These are phyloP conservation scores for Todiramphus saurophagus DNA, from an alignment of 2,113 vertebrate species.

Conservation along the genomic window DNA sequence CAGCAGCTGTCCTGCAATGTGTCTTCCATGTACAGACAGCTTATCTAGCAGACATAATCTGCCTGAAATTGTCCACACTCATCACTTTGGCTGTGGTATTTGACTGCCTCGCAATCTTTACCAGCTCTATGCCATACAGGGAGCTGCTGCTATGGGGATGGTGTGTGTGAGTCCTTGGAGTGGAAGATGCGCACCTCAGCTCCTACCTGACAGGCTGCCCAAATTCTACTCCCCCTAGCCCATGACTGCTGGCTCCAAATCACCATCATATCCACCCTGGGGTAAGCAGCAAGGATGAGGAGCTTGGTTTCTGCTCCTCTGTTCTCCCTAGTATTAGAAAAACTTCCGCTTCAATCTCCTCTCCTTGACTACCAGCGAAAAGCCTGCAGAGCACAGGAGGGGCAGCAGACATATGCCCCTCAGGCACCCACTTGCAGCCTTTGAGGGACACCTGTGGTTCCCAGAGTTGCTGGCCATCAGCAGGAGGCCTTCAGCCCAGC, in stretches of 20 bases:
- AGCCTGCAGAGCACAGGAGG: not conserved
- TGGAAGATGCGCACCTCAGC: not conserved
- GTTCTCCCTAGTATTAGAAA: not conserved
- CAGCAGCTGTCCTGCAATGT: not conserved
- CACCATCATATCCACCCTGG: not conserved
- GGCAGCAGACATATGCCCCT: not conserved
- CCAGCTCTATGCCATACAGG: not conserved
- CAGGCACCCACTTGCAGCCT: not conserved
- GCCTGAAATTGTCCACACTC: not conserved
- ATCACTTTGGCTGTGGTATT: not conserved
- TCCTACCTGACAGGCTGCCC: not conserved
- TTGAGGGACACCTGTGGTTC: not conserved
- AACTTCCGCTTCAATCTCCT: not conserved
- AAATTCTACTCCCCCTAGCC: not conserved
- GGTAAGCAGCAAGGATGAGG: not conserved
- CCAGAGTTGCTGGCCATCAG: not conserved
- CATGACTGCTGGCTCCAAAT: fast-evolving
- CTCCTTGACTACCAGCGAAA: not conserved
- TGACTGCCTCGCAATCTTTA: not conserved
- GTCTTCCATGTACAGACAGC: not conserved
- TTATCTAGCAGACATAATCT: not conserved
- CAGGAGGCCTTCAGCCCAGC: not conserved
- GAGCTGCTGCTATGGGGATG: not conserved
- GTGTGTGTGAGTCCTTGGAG: fast-evolving
- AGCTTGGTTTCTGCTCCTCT: not conserved